Base-by-base conservation (phyloP, 1,140 invertebrate genomes). In the Heliconius congener region DNA sequence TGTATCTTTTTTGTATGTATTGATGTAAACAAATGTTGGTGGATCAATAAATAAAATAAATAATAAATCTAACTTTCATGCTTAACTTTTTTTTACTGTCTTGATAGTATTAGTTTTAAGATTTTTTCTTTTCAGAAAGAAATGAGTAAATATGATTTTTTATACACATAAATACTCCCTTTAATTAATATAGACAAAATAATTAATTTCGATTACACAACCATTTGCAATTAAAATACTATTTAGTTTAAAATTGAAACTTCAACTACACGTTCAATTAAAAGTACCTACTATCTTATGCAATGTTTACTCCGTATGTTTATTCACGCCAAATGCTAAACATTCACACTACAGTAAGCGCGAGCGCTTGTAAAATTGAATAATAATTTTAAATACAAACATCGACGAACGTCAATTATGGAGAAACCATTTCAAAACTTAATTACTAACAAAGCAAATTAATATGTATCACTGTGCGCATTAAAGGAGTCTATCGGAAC, bases 391-490 rank as follows among this genome's bases (percentile, higher is more conserved):
- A 78, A 78, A 78, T 81, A 78, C 80, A 81, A 81, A 81, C 80
- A 81, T 81, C 73, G 75, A 39, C 50, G n/a, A 77, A 75, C 80
- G 78, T 82, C 80, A 82, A 84, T 82, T 80, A 76, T 60, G 73
- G 39, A 73, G 57, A 81, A 82, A 82, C 78, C 76, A 66, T 80
- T 73, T 80, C 52, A 27, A 60, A 81, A 81, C 77, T 76, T 84
- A 84, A 84, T 84, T 84, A 83, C 80, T 57, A 78, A 84, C 80
- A 83, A 80, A 76, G 78, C 80, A 76, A 84, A 84, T 84, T 84
- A 84, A 84, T 84, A 84, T 84, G 82, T 84, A 82, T 84, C 80
- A 84, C 78, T 75, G 80, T 74, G 16, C 50, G 78, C 76, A 82
- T 81, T 81, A 82, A 83, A 83, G 82, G 75, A 79, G 82, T 81